Conservation (phyloP, 2,888 invertebrate species). For the Scaptomyza caliginosa region DNA sequence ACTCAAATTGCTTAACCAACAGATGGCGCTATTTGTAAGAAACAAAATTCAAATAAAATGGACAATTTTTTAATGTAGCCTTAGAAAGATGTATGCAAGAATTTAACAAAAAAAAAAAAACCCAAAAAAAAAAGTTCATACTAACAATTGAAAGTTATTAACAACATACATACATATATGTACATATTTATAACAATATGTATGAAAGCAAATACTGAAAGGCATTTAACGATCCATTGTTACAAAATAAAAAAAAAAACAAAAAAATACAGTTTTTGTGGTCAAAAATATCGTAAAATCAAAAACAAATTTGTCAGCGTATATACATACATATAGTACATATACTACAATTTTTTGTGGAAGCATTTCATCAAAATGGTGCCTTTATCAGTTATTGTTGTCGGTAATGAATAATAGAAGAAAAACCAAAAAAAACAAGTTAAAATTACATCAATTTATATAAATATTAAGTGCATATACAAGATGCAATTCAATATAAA, state of each 20-base stretch:
- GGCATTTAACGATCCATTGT: conserved; percentile 55
- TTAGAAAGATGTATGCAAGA: conserved; percentile 59
- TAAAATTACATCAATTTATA: conserved; percentile 28
- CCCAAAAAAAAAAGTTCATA: conserved; percentile 6
- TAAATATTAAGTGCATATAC: conserved; percentile 6
- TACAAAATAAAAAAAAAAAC: not conserved
- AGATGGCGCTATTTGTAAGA: conserved; percentile 25
- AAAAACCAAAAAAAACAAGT: conserved; percentile 8
- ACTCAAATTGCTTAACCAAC: conserved; percentile 29
- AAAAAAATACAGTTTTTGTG: not conserved
- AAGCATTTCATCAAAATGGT: conserved; percentile 81
- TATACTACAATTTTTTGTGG: conserved; percentile 46
- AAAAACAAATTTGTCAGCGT: conserved; percentile 28
- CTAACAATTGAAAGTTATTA: conserved; percentile 3
- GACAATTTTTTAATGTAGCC: conserved; percentile 65
- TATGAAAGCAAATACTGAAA: conserved; percentile 40
- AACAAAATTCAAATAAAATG: conserved; percentile 21
- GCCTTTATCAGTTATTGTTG: conserved; percentile 82
- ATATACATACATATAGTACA: too few species aligned
- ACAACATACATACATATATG: conserved; percentile 4
- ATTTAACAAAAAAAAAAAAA: conserved; percentile 28
- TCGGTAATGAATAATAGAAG: conserved; percentile 29
- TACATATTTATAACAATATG: conserved; percentile 19
- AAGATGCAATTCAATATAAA: conserved; percentile 19
- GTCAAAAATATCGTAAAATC: conserved; percentile 5